Conservation (phyloP, 2,888 invertebrate genomes). For the Beris chalybata region DNA sequence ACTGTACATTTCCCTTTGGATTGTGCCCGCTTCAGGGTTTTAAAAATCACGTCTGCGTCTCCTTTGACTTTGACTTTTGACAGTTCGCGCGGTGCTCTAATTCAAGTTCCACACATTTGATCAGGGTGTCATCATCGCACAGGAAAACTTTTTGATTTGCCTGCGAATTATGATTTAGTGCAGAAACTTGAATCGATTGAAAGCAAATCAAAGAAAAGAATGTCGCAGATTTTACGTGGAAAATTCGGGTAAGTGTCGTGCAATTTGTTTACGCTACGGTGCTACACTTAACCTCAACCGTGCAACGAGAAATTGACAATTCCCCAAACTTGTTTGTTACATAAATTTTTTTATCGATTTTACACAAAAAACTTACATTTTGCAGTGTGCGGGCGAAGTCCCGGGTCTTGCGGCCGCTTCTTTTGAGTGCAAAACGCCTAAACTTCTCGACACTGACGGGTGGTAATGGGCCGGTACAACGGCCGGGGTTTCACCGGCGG, state of each 20-base stretch:
- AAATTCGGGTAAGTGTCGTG: slow-evolving; percentile 46
- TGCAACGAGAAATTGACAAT: slow-evolving; percentile 7
- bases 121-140: slow-evolving; percentile 20
- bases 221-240: slow-evolving; percentile 44
- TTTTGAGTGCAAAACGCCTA: slow-evolving; percentile 37
- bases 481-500: slow-evolving; percentile 9
- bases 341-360: slow-evolving; percentile 30
- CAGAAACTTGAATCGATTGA: neutral
- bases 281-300: slow-evolving; percentile 11
- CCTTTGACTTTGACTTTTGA: no score
- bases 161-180: slow-evolving; percentile 11
- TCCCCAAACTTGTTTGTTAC: slow-evolving; percentile 18
- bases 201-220: slow-evolving; percentile 1
- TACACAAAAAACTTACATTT: neutral
- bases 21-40: no score
- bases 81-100: no score
- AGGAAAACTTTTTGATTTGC: slow-evolving; percentile 11
- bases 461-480: slow-evolving; percentile 28
- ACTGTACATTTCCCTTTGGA: no score
- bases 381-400: slow-evolving; percentile 33
- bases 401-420: slow-evolving; percentile 36
- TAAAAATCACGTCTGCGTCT: no score
- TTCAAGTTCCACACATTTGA: neutral
- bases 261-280: slow-evolving; percentile 3
- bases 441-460: slow-evolving; percentile 41